phyloP scores from a whole-genome alignment of 2,797 vertebrate species.

The Melanotaenia parkinsoni region DNA sequence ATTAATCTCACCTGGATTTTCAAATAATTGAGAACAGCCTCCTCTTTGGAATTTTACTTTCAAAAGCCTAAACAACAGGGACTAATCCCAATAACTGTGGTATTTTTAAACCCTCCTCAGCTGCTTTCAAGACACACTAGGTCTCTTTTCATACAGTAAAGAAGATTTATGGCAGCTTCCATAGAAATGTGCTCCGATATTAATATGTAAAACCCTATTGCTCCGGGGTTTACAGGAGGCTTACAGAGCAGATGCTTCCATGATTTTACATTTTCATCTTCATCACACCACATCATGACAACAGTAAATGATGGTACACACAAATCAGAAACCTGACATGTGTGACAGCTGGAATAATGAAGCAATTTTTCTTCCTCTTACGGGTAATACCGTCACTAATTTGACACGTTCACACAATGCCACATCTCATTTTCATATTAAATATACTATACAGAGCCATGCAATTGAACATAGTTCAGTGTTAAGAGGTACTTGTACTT shows the following conservation, averaged over 20 bases:
- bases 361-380: constrained; percentile 56
- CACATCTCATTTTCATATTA: constrained; percentile 7
- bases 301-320: constrained; percentile 39
- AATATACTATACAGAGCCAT: neutral
- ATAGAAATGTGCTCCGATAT: constrained; percentile 48
- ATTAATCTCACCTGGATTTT: constrained; percentile 62
- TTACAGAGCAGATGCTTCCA: constrained; percentile 37
- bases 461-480: neutral
- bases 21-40: constrained; percentile 61
- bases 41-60: constrained; percentile 18
- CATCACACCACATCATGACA: constrained; percentile 44
- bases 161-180: constrained; percentile 62
- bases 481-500: neutral
- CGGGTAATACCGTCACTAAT: constrained; percentile 20
- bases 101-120: constrained; percentile 41
- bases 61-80: constrained; percentile 36
- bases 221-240: constrained; percentile 56
- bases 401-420: constrained; percentile 40
- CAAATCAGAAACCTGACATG: constrained; percentile 53
- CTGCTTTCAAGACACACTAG: constrained; percentile 51
- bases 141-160: constrained; percentile 53
- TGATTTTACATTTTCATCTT: constrained; percentile 60
- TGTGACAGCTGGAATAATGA: constrained; percentile 58
- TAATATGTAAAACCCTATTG: constrained; percentile 55
- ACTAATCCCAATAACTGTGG: constrained; percentile 59